Evolutionary conservation across 2,797 vertebrate species (phyloP), one percentile per base, ranked within the genome.

Genomic region (Phalanger gymnotis): DNA sequence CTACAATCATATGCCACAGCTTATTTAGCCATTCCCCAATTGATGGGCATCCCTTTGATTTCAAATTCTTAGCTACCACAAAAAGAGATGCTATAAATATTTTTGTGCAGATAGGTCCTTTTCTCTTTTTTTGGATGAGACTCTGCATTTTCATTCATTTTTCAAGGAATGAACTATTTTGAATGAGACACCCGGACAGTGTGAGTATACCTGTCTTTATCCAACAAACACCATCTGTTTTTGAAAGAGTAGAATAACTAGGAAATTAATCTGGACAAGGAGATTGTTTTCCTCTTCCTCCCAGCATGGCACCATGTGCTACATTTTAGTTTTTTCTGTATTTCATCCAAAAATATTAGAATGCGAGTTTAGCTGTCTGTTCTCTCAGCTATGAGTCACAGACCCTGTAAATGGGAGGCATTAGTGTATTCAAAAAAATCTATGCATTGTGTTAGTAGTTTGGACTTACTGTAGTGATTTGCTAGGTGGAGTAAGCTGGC

Each of bases 161-260:
- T 96, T 91, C 94, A 95, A 94, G 53, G 57, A 47, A 93, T 58
- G 73, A 54, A 53, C 58, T 93, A 81, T 96, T 95, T 97, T 95
- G 90, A 98, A 93, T 92, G 66, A 96, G 87, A 56, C 5, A 0
- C 94, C 53, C 0, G 25, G 93, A 91, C 92, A 0, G 0, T 96
- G 95, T 94, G 95, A 90, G 93, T 58, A 61, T 92, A 93, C 87
- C 91, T 96, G 40, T 97, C 90, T 93, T 40, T 94, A 91, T 95
- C 96, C 96, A 97, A 93, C 91, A 96, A 96, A 94, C 55, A 94
- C 97, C 97, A 96, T 97, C 96, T 97, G 98, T 92, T 97, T 95
- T 92, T 27, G 51, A 89, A 92, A 93, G 40, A 94, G n/a, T 61
- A 31, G 95, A 31, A 13, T 93, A 91, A 56, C 92, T 27, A 14